Evolutionary conservation across 1,140 invertebrate species (phyloP), one percentile per base, ranked within the genome.

Genomic region (Aphelinus atriplicis): DNA sequence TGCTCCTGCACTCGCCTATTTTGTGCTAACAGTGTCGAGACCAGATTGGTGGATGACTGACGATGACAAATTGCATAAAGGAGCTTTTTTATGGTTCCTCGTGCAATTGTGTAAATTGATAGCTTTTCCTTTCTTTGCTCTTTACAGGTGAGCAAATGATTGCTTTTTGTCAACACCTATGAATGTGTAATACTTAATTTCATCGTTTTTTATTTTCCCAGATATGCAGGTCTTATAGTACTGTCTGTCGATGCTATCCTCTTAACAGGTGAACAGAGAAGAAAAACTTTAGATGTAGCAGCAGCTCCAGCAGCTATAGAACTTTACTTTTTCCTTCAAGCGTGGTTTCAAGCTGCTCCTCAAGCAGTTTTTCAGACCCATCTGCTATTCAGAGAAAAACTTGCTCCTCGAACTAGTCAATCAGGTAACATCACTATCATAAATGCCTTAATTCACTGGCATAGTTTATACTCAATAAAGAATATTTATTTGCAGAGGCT

Each of bases 281-380:
- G 85, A 78, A 90, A 91, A 76, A 91, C 92, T 63, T 80, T 93
- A 58, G 81, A 84, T 26, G 81, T 86, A 75, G 89, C 91, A 3
- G 86, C 89, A 2, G 84, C 89, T 58, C 90, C 92, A 9, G 90
- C 91, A 55, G 89, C 90, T 46, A 89, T 93, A 72, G 93, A 94
- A 82, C 84, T 94, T 3, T 94, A 94, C 81, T 89, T 93, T 71
- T 92, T 94, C 73, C 86, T 94, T 26, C 93, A 94, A 83, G 90
- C 92, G n/a, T 94, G 92, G 86, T 88, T 93, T 46, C 93, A 94
- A 82, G 90, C 92, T 3, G 91, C 91, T 6, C 93, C 93, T 0
- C 91, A 93, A 82, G 91, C 92, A 7, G 84, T 94, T 46, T 87
- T 94, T 42, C 92, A 92, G 79, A 82, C 90, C 2, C 89, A 91